Conservation (phyloP, 2,888 invertebrate species). For the Mesochorus sp. region DNA sequence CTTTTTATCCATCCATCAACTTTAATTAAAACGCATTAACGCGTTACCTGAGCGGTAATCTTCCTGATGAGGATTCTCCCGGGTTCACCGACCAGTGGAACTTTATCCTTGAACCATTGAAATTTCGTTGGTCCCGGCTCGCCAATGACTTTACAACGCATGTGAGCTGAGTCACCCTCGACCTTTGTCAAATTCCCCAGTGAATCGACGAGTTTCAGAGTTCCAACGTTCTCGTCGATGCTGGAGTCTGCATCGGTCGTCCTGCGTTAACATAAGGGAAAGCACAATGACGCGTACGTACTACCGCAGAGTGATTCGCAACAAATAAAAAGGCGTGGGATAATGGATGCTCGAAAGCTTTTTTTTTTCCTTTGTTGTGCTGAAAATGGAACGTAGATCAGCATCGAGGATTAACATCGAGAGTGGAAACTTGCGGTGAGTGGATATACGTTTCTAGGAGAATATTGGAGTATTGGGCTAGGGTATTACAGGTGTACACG, state of each 20-base stretch:
- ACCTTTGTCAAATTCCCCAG: slow-evolving; percentile 85
- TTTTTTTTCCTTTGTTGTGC: too few species aligned
- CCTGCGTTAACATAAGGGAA: slow-evolving; percentile 49
- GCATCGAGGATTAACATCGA: slow-evolving; percentile 27
- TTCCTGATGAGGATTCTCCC: slow-evolving; percentile 82
- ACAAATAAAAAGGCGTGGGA: too few species aligned
- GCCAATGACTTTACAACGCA: slow-evolving; percentile 87
- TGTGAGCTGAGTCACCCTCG: slow-evolving; percentile 84
- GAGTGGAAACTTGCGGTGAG: neutral
- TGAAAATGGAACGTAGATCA: too few species aligned
- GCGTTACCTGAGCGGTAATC: slow-evolving; percentile 73
- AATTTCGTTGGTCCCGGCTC: slow-evolving; percentile 85
- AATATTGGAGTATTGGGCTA: neutral
- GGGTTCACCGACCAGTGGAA: slow-evolving; percentile 82
- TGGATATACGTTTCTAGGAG: neutral
- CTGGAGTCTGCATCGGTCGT: slow-evolving; percentile 68
- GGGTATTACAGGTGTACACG: neutral
- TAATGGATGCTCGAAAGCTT: too few species aligned
- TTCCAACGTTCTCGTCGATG: slow-evolving; percentile 77
- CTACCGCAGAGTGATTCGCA: too few species aligned
- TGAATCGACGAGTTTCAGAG: slow-evolving; percentile 83
- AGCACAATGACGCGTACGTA: too few species aligned
- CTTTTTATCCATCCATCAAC: slow-evolving; percentile 20
- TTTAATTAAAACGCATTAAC: slow-evolving; percentile 24
- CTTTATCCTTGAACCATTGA: slow-evolving; percentile 86